Percentiles rank a stretch among this genome's conserved stretches.
phyloP scores from a whole-genome alignment of 2,797 vertebrate species.

The Brachymystax lenok region DNA sequence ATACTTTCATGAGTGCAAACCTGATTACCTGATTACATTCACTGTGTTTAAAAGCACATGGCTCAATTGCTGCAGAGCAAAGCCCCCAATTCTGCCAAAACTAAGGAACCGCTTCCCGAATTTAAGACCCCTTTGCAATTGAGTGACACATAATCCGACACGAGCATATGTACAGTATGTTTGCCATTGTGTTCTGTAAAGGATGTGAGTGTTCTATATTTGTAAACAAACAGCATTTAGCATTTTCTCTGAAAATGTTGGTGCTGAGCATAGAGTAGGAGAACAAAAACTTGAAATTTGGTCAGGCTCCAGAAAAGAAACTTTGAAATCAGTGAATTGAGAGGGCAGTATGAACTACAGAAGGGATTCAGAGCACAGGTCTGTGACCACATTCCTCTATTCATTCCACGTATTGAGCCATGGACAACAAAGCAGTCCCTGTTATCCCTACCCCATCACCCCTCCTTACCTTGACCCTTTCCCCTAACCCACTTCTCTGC shows the following conservation, averaged over 20 bases:
- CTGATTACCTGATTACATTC: conserved; percentile 1
- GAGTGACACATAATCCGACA: not conserved
- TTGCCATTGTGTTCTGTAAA: not conserved
- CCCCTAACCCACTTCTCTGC: conserved; percentile 9
- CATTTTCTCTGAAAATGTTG: too few species aligned
- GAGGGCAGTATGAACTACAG: conserved; percentile 8
- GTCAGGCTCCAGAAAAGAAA: too few species aligned
- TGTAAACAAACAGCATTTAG: not conserved
- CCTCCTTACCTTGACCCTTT: conserved; percentile 10
- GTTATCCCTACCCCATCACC: conserved; percentile 27
- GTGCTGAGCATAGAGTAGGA: too few species aligned
- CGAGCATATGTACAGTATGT: not conserved
- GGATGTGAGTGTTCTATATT: not conserved
- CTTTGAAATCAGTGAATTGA: too few species aligned
- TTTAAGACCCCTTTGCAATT: not conserved
- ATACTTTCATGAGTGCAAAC: not conserved
- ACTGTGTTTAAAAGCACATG: not conserved
- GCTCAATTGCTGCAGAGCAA: not conserved
- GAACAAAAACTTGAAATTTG: too few species aligned
- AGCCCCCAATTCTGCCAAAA: not conserved
- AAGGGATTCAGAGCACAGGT: conserved; percentile 17
- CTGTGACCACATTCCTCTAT: conserved; percentile 41
- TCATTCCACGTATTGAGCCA: not conserved
- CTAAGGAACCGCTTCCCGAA: not conserved
- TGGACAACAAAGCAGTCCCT: conserved; percentile 44